Evolutionary conservation across 2,113 vertebrate genomes (phyloP), one percentile per base, ranked within the genome.

Genomic region (Mirounga angustirostris): DNA sequence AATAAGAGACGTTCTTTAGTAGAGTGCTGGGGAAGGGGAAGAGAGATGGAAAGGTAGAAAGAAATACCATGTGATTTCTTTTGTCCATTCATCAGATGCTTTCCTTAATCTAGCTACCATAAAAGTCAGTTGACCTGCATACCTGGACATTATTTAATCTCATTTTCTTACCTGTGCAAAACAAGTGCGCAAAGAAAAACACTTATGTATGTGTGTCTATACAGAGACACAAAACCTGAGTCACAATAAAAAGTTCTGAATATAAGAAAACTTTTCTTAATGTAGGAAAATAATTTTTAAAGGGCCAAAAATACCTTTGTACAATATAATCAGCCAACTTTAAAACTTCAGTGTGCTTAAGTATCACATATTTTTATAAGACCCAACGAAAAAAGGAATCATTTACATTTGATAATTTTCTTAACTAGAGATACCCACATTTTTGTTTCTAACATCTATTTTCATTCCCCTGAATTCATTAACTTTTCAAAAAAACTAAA

Each of bases 271-370:
- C 46, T 83, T 93, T 56, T 97, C 80, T 85, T 95, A 91, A 96
- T 98, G 96, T 81, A 95, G 15, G 94, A 97, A 89, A 92, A 94
- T 30, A n/a, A 87, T 14, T 50, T 58, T 9, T 97, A 94, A 98
- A 95, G 93, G 97, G 94, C 85, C 94, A 97, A 98, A 98, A 98
- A 98, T 98, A 98, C 80, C 93, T 98, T 97, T 98, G 91, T 98
- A 98, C 95, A 40, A 28, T 90, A 83, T 26, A 96, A 95, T 95
- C 85, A 94, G 85, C 92, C 85, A 95, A 67, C 95, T 90, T 95
- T 61, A 91, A 80, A 96, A 92, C 5, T 4, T 94, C 95, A 69
- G 0, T 91, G 88, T 97, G 81, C 81, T 86, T 95, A 98, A 93
- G 30, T 87, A 93, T 92, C 74, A 84, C 96, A 56, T 58, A 94